Evolutionary conservation across 2,797 vertebrate genomes (phyloP), one percentile per base, ranked within the genome.

Genomic region (Hirundo rustica): DNA sequence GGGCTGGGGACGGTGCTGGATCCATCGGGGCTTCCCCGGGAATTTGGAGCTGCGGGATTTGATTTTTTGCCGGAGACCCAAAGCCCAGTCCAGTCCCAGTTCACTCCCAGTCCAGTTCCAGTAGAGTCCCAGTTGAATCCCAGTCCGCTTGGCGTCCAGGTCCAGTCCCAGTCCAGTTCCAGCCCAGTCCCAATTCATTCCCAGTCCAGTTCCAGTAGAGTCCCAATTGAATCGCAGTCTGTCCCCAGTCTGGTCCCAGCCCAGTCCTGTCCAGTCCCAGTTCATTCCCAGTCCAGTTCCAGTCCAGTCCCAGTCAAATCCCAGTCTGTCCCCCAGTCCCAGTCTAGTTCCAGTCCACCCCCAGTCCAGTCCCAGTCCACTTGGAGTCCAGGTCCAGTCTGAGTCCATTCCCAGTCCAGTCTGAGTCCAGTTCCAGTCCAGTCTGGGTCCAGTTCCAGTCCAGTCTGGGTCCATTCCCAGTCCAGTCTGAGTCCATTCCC

Each of bases 161-260:
- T 16, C 9, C 14, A 2, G 22, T 16, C 3, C 67, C 50, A 11
- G 36, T 23, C 9, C 8, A 2, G 3, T 18, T 12, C 64, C 21
- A 45, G 62, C 32, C 5, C 2, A 0, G 0, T 12, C 15, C 29
- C 14, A 44, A 13, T 25, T 13, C 23, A 14, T 1, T 8, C 30
- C 60, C 13, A 21, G 17, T 16, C 17, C 18, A 8, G 13, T 32
- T 4, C 7, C 44, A 3, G n/a, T n/a, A n/a, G n/a, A n/a, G n/a
- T n/a, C n/a, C n/a, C n/a, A n/a, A n/a, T n/a, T n/a, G n/a, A n/a
- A n/a, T 29, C 13, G 19, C 23, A 34, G 45, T 27, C 7, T 3
- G 2, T 3, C 13, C 26, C 34, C 19, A 7, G n/a, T 50, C 13
- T 45, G 2, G 7, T 21, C 10, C 11, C 23, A 34, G 32, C 26